Base-by-base conservation (phyloP, 2,797 vertebrate species). In the Microctenopoma lineatum region DNA sequence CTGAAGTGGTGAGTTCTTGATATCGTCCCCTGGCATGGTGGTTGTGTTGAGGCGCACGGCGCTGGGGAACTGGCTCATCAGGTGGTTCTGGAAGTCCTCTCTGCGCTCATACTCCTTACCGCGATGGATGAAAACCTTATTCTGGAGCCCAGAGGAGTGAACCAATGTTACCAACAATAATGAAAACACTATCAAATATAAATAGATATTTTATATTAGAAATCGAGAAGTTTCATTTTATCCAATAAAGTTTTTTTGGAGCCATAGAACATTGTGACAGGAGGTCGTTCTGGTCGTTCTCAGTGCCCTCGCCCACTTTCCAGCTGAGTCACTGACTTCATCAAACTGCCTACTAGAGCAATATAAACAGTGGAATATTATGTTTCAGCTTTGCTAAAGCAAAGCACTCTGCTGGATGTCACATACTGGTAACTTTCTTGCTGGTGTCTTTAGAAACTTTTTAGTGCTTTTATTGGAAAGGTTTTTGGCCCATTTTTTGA, bases 61-160 rank as follows among this genome's bases (percentile, higher is more conserved):
- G 0, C 95, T 95, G 81, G 98, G 97, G 50, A 98, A 99, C 84
- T 98, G 96, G 82, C 94, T 97, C 96, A 98, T 94, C 81, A 99
- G 86, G 26, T 97, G 96, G 56, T 95, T 93, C 93, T 99, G 96
- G 88, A 99, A 99, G 78, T 99, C 98, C 83, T 99, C 98, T 75
- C 97, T 94, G 41, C 98, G 94, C 86, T 99, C 98, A 1, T 98
- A 99, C 75, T 99, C 98, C 76, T 99, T 99, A 9, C 98, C 97
- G 1, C 97, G 96, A 82, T 99, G 97, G 90, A 99, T 99, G 85
- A 99, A 99, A 54, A 99, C 95, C 84, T 98, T 99, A 92, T 98
- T 97, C 98, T 99, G 92, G 50, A 66, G 59, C 32, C 41, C 71
- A 1, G 25, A 11, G 26, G 29, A 70, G 80, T 51, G 1, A 38